Base-by-base conservation (phyloP, 1,140 invertebrate species). In the Pogonomyrmex barbatus region DNA sequence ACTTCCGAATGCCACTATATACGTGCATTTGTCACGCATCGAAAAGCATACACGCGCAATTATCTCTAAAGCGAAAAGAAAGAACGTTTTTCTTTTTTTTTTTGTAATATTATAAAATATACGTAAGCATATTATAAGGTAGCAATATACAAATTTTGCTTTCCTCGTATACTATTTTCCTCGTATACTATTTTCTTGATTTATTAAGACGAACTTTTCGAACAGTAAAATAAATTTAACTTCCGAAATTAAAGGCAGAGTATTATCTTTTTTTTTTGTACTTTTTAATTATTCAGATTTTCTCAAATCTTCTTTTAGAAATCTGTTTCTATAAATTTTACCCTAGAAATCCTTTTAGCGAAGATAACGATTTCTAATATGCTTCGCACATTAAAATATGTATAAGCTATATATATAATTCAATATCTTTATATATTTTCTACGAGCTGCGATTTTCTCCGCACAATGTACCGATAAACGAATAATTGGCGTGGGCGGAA, bases 1-100 rank as follows among this genome's bases (percentile, higher is more conserved):
- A 82, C 68, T 73, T 83, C 54, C 79, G 79, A 83, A 83, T 75
- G 56, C 79, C 79, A 60, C 42, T 60, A 60, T 83, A 47, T 83
- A 75, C 52, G 68, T 54, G 67, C 79, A 83, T 83, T 83, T 60
- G 56, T 83, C 68, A 83, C 79, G 68, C 56, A 75, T 50, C 68
- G 30, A 30, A 9, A 50, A 33, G 42, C 36, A n/a, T 83, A 73
- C 54, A 73, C 39, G 54, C 54, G 2, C 9, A 60, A 83, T 73
- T 60, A 75, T 62, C 42, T 60, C 10, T 39, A 36, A 47, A 82
- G 14, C 10, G 30, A 47, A 33, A 73, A 82, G n/a, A 60, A 33
- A 30, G 39, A 47, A 33, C 33, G n/a, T 73, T 42, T 71, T 71
- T 36, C 2, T 3, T 10, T 82, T 79, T 14, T 24, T 52, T 36